A percentile compares a stretch with the other conserved stretches of the same genome.
Conservation (phyloP, 2,888 invertebrate species). For the Xanthorhoe spadicearia region DNA sequence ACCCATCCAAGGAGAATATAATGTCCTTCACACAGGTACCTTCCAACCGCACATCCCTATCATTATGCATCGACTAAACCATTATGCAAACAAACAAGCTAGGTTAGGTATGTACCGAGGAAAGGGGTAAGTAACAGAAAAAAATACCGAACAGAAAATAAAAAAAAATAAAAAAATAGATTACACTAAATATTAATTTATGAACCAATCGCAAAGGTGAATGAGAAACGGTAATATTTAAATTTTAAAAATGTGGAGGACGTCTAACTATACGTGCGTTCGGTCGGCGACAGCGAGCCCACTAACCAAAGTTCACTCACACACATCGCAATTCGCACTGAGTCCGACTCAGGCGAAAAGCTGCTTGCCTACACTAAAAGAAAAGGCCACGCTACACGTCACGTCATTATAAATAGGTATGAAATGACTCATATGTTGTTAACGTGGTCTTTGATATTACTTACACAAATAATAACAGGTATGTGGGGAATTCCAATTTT, state of each 20-base stretch:
- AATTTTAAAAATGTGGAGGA: slow-evolving; percentile 14
- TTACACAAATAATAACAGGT: too few species aligned
- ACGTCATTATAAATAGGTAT: slow-evolving; percentile 13
- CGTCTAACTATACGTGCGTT: slow-evolving; percentile 51
- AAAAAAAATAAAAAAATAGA: slow-evolving; percentile 4
- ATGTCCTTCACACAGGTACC: slow-evolving; percentile 25
- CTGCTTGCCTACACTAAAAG: slow-evolving; percentile 23
- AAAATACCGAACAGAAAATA: background rate
- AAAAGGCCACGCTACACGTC: slow-evolving; percentile 12
- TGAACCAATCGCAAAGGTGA: background rate
- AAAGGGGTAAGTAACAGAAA: slow-evolving; percentile 47
- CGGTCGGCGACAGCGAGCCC: slow-evolving; percentile 57
- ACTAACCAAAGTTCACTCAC: slow-evolving; percentile 51
- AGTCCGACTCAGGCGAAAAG: slow-evolving; percentile 22
- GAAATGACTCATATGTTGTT: slow-evolving; percentile 21
- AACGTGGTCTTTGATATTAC: background rate
- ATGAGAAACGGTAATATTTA: background rate
- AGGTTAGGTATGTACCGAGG: background rate
- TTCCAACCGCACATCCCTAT: slow-evolving; percentile 15
- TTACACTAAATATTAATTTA: background rate
- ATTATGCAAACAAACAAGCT: slow-evolving; percentile 5
- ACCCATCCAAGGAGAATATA: slow-evolving; percentile 34
- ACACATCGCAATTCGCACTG: slow-evolving; percentile 4
- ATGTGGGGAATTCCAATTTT: too few species aligned
- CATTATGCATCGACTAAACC: slow-evolving; percentile 1